A percentile compares a stretch with the other conserved stretches of the same genome.
Evolutionary conservation across 2,113 vertebrate species (phyloP).

Genomic region (Callospermophilus lateralis): DNA sequence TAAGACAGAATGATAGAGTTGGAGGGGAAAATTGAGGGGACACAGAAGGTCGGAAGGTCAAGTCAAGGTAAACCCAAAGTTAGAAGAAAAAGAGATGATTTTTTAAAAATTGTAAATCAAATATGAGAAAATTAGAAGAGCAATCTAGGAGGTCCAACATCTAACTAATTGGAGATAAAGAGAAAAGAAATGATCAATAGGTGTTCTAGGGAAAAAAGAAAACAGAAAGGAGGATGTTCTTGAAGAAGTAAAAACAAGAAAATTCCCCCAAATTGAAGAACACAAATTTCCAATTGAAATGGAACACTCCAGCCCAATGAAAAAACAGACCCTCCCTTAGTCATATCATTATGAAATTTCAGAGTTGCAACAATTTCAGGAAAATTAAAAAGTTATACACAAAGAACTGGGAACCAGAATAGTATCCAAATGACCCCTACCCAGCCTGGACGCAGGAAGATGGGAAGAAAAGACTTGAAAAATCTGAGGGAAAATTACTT

Average conservation of each 20-base stretch:
- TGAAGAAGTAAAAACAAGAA: background rate
- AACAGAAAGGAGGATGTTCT: background rate
- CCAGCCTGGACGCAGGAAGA: background rate
- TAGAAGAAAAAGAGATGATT: background rate
- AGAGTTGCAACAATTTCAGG: background rate
- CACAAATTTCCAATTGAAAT: background rate
- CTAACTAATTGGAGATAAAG: background rate
- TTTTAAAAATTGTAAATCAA: background rate
- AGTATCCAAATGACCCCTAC: background rate
- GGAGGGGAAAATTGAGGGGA: background rate
- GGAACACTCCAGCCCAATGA: background rate
- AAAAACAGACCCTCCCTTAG: background rate
- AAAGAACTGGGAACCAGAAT: background rate
- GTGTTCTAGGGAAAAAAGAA: background rate
- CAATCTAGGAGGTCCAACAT: background rate
- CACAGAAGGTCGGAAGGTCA: background rate
- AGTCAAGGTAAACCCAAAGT: background rate
- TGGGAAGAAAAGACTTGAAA: background rate
- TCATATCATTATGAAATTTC: background rate
- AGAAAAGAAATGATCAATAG: conserved; percentile 5
- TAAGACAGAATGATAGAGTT: background rate
- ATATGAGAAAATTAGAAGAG: conserved; percentile 6
- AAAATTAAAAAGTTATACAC: background rate
- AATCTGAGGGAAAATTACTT: background rate
- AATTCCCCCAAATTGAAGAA: background rate